Evolutionary conservation across 1,140 invertebrate genomes (phyloP), one percentile per base, ranked within the genome.

Genomic region (Pollicipes pollicipes): DNA sequence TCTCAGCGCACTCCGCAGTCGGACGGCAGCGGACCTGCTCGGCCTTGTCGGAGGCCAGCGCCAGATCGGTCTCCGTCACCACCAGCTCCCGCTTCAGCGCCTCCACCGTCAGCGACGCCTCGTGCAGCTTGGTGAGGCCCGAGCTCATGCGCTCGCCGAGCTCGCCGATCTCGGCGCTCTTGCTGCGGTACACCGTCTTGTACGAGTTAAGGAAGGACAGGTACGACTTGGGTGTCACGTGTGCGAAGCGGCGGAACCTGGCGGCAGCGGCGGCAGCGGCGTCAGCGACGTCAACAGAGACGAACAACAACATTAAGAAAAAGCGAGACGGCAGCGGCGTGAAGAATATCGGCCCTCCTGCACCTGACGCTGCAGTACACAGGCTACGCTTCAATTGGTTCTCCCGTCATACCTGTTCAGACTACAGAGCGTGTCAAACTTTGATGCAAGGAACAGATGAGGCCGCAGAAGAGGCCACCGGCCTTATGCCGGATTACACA

Each of bases 141-240:
- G 90, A 93, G 77, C 96, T 94, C 92, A 98, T 97, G 78, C 94
- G 84, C 72, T 88, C 81, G 31, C 92, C 91, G 37, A 93, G 88
- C 77, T 95, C 90, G 4, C 88, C 90, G 64, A 97, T 83, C 80
- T 96, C 92, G 76, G 88, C 86, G 78, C 89, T 87, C 81, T 95
- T 88, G 84, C 72, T 87, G 84, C 68, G 71, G 78, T 98, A 97
- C 73, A 97, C 91, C 69, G 88, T 90, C 82, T 97, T 97, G 78
- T 97, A 98, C 30, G 93, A 92, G 69, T 88, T 89, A 71, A 98
- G 91, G 79, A 98, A 97, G 76, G 94, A 96, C 26, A 98, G 80
- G 80, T 97, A 98, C 0, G 95, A 97, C 81, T 97, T 97, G 16
- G 95, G 95, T 28, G 95, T 98, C 8, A 97, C 95, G 80, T 97